Base-by-base conservation (phyloP, 2,888 invertebrate species). In the Seira musarum region DNA sequence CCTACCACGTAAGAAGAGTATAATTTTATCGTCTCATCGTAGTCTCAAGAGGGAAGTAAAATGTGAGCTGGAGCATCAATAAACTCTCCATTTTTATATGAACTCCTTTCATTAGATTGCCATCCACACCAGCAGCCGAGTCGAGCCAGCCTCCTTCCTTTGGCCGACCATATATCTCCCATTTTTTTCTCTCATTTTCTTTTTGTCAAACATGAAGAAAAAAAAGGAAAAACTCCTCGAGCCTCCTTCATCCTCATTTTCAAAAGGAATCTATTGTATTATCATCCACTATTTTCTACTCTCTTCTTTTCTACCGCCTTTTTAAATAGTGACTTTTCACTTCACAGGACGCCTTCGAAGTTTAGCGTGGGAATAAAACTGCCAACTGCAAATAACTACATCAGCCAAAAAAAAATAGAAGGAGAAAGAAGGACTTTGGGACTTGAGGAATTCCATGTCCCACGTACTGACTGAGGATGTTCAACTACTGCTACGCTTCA, bases 301-400 rank as follows among this genome's bases (percentile, higher is more conserved):
- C 15, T 57, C n/a, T 30, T 60, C 30, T 5, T 25, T 46, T 46
- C 30, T 61, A 40, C 63, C 21, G 19, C 17, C 21, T 57, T 71
- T 71, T 71, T 71, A 66, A 64, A 73, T 65, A 73, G 65, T 73
- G 73, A 73, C 65, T 73, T 66, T 22, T 73, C 73, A 64, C 73
- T 40, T 40, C 40, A 13, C 13, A 40, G 40, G 40, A 40, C 40
- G 5, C 40, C 40, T 13, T 40, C 17, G 15, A 64, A 73, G 73
- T 64, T 65, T 64, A 73, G 73, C 73, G 73, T 73, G 73, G 73
- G 73, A 73, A 73, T 66, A 53, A 53, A 64, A 73, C 24, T 73
- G 73, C 73, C 73, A 73, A 73, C 73, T 73, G 73, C 66, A 73
- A 73, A 73, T 73, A 73, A 73, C 71, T 71, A 70, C 70, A 70